Percentiles rank a stretch among this genome's conserved stretches.
Conservation (phyloP, 2,888 invertebrate species). For the Nomada fucata region DNA sequence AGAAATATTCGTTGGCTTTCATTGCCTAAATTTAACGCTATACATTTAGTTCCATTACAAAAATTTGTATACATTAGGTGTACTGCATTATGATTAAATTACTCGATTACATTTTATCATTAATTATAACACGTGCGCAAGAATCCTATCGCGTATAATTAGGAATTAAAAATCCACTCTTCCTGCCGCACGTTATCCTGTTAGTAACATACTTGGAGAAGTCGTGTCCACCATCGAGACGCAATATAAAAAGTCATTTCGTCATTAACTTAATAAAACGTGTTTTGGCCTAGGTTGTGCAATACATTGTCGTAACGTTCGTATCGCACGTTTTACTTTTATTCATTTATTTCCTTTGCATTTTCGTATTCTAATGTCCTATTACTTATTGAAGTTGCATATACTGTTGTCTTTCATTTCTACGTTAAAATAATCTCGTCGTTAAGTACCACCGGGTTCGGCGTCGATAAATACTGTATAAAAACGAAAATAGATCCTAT, state of each 20-base stretch:
- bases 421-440: slow-evolving; percentile 51
- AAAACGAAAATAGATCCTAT: slow-evolving; percentile 49
- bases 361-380: slow-evolving; percentile 16
- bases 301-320: background rate
- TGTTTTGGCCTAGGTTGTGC: background rate
- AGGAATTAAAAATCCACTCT: slow-evolving; percentile 2
- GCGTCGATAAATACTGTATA: slow-evolving; percentile 56
- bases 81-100: slow-evolving; percentile 16
- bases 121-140: background rate
- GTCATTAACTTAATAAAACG: slow-evolving; percentile 20
- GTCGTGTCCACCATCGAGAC: background rate
- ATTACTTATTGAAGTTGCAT: slow-evolving; percentile 15
- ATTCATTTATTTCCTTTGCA: no score
- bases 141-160: slow-evolving; percentile 8
- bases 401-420: slow-evolving; percentile 47
- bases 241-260: slow-evolving; percentile 19
- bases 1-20: slow-evolving; percentile 3
- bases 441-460: slow-evolving; percentile 34
- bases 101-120: background rate
- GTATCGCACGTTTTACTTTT: background rate
- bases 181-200: background rate
- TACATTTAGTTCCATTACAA: slow-evolving; percentile 22
- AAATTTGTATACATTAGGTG: slow-evolving; percentile 14
- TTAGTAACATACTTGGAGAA: background rate
- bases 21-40: background rate